Conservation (phyloP, 1,140 invertebrate genomes). For the Adelges cooleyi region DNA sequence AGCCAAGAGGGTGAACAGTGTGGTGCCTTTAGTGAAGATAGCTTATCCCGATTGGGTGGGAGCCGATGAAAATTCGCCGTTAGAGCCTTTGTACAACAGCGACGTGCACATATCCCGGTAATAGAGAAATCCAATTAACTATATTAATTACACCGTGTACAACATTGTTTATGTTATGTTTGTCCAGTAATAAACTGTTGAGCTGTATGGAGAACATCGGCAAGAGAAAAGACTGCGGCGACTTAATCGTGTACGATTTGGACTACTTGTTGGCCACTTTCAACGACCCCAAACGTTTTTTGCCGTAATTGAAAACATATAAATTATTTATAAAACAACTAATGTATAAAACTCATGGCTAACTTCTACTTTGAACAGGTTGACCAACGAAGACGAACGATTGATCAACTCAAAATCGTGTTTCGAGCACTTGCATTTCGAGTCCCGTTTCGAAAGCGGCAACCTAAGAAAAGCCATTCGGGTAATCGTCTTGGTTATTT, state of each 20-base stretch:
- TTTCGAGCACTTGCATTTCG: constrained; percentile 52
- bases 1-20: constrained; percentile 46
- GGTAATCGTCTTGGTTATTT: constrained; percentile 41
- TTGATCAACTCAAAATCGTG: constrained; percentile 43
- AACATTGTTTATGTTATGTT: too few species aligned
- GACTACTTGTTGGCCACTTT: background rate
- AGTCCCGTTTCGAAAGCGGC: constrained; percentile 81
- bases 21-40: constrained; percentile 59
- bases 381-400: constrained; percentile 49
- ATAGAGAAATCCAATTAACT: constrained; percentile 8
- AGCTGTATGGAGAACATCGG: background rate
- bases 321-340: too few species aligned
- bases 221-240: background rate
- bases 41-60: constrained; percentile 60
- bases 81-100: constrained; percentile 51
- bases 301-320: too few species aligned
- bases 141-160: too few species aligned
- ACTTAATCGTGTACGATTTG: constrained; percentile 1
- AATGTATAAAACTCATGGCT: too few species aligned
- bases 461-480: constrained; percentile 79
- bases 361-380: constrained; percentile 1
- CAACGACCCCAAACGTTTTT: background rate
- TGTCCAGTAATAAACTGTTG: constrained; percentile 1
- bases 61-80: constrained; percentile 41
- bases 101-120: constrained; percentile 51